Conservation (phyloP, 2,797 vertebrate genomes). For the Mycteria americana region DNA sequence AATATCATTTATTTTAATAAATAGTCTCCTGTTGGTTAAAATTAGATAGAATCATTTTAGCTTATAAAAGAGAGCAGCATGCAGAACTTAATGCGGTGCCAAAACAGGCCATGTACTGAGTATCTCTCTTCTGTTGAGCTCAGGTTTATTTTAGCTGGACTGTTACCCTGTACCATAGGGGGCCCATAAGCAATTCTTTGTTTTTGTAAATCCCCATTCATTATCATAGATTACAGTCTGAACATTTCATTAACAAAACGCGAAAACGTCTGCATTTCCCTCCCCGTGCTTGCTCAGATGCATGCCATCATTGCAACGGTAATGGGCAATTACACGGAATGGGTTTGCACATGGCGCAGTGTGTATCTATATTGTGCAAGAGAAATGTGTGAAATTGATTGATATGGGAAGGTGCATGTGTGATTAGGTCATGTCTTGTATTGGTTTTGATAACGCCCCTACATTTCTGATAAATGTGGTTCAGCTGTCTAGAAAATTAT, state of each 20-base stretch:
- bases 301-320: neutral
- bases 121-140: neutral
- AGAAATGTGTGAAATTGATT: constrained; percentile 21
- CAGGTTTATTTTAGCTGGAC: neutral
- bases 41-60: neutral
- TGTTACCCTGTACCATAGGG: neutral
- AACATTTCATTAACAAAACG: neutral
- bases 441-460: neutral
- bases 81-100: neutral
- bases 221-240: neutral
- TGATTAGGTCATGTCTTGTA: neutral
- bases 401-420: neutral
- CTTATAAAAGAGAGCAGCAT: neutral
- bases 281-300: neutral
- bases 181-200: neutral
- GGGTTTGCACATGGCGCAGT: neutral
- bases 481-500: constrained; percentile 30
- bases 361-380: neutral
- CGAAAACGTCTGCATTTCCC: neutral
- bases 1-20: neutral
- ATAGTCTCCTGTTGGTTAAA: neutral
- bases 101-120: neutral
- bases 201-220: neutral
- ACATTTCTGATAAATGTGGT: neutral
- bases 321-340: neutral